Percentiles rank a stretch among this genome's conserved stretches.
These are phyloP conservation scores for Emys orbicularis DNA, from an alignment of 2,797 vertebrate genomes.

Conservation along the genomic window DNA sequence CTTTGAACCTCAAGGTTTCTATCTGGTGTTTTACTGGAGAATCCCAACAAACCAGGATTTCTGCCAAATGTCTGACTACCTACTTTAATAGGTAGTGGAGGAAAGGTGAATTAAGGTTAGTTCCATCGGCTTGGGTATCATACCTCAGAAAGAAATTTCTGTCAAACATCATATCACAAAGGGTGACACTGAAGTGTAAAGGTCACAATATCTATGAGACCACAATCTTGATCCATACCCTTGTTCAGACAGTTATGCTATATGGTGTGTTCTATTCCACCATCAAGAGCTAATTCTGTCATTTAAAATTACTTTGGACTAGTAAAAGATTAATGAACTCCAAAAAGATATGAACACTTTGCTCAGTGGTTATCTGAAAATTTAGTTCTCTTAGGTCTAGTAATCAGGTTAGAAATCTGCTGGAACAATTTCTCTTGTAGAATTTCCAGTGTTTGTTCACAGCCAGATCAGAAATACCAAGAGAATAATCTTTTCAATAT, in stretches of 20 bases:
- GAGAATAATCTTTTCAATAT: not conserved
- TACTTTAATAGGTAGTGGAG: not conserved
- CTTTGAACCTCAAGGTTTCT: not conserved
- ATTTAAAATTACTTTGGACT: not conserved
- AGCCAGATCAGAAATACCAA: not conserved
- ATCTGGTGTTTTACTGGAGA: not conserved
- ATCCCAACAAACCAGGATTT: not conserved
- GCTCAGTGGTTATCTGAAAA: not conserved
- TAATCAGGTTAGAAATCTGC: not conserved
- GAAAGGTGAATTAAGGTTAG: not conserved
- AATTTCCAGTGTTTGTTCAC: not conserved
- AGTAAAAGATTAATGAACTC: not conserved
- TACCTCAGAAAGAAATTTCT: not conserved
- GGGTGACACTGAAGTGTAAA: not conserved
- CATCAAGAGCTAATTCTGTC: not conserved
- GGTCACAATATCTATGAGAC: not conserved
- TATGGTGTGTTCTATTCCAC: not conserved
- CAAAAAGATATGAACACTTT: not conserved
- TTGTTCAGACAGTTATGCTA: not conserved
- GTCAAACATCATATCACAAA: not conserved
- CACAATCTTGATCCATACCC: not conserved
- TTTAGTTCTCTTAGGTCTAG: not conserved
- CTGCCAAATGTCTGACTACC: not conserved
- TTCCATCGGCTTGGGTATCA: not conserved
- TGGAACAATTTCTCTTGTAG: not conserved